Percentiles rank a stretch among this genome's conserved stretches.
phyloP scores from a whole-genome alignment of 2,113 vertebrate species.

The Hippocampus guttulatus region DNA sequence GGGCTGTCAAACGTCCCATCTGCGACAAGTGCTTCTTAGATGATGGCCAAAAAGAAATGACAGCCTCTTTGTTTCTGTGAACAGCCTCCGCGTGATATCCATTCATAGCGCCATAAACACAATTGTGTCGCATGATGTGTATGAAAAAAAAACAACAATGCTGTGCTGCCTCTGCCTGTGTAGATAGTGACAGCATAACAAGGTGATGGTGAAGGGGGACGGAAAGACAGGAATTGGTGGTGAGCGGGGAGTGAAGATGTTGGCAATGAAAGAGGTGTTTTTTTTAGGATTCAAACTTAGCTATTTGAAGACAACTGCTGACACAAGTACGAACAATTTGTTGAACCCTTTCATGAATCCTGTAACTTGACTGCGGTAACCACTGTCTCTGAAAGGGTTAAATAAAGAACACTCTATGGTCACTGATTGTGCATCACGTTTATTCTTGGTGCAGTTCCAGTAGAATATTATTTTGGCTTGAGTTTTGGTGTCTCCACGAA shows the following conservation, averaged over 20 bases:
- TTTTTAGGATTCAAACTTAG: not conserved
- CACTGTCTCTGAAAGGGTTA: too few relatives aligned
- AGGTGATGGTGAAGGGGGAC: slow-evolving; percentile 20
- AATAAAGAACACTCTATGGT: not conserved
- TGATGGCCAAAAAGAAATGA: slow-evolving; percentile 60
- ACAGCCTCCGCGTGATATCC: slow-evolving; percentile 54
- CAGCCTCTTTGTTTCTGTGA: slow-evolving; percentile 58
- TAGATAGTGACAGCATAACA: slow-evolving; percentile 49
- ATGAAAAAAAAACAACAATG: slow-evolving; percentile 64
- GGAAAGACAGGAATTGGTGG: slow-evolving; percentile 10
- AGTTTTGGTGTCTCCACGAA: not conserved
- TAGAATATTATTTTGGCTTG: not conserved
- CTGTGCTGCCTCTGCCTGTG: slow-evolving; percentile 32
- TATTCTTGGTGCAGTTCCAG: not conserved
- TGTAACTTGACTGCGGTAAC: too few relatives aligned
- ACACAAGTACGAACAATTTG: not conserved
- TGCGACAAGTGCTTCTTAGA: slow-evolving; percentile 40
- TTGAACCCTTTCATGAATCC: not conserved
- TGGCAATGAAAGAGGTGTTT: slow-evolving; percentile 36
- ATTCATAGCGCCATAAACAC: slow-evolving; percentile 53
- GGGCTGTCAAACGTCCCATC: slow-evolving; percentile 48
- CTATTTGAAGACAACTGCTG: not conserved
- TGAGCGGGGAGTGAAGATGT: slow-evolving; percentile 3
- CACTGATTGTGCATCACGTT: not conserved
- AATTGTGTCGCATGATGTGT: slow-evolving; percentile 68